These are phyloP conservation scores for Copidosoma floridanum DNA, from an alignment of 1,140 invertebrate genomes.

Conservation along the genomic window DNA sequence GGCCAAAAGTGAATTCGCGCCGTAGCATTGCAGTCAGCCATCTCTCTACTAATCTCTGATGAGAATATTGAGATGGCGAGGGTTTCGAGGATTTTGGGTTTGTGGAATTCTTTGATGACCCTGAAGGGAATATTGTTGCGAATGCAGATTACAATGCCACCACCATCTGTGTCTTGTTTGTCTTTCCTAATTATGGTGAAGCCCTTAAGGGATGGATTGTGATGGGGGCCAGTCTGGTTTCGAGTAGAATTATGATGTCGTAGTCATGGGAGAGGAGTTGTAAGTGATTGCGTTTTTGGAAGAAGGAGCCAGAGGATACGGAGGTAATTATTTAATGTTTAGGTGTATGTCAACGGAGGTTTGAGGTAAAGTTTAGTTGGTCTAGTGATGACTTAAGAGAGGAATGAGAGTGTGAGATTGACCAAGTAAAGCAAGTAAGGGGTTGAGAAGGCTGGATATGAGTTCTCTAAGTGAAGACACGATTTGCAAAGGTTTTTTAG, in stretches of 20 bases:
- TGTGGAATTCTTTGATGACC: not conserved
- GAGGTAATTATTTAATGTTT: not conserved
- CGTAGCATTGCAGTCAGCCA: no score
- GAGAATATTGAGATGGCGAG: not conserved
- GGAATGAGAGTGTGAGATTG: no score
- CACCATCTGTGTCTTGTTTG: not conserved
- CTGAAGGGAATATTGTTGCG: not conserved
- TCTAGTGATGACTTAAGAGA: no score
- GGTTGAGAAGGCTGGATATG: no score
- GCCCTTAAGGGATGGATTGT: not conserved
- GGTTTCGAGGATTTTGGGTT: not conserved
- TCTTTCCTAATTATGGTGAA: not conserved
- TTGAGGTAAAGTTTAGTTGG: not conserved
- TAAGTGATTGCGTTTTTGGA: not conserved
- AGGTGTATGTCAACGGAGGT: not conserved
- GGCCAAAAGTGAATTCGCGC: no score
- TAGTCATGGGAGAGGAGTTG: not conserved
- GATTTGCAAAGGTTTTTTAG: no score
- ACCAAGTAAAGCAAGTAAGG: no score
- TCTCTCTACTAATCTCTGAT: no score
- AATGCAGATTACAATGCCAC: not conserved
- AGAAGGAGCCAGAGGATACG: conserved; percentile 2
- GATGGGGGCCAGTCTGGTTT: not conserved
- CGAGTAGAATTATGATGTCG: not conserved
- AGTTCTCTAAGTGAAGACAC: no score